phyloP scores from a whole-genome alignment of 2,113 vertebrate genomes.

The Microcebus ravelobensis region DNA sequence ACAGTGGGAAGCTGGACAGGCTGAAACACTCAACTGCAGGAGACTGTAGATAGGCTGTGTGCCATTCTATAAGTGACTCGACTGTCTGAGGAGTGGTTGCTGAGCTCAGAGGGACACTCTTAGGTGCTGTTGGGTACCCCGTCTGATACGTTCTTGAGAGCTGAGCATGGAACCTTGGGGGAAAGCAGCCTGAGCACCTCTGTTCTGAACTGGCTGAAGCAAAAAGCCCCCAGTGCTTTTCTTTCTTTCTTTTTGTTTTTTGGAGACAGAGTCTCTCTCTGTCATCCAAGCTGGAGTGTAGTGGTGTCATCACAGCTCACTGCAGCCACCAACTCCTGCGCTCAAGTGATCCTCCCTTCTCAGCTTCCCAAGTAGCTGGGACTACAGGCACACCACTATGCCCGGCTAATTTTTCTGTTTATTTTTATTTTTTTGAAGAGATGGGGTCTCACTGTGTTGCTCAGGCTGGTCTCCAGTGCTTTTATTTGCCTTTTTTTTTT shows the following conservation, averaged over 20 bases:
- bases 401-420: too few relatives aligned
- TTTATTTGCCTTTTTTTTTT: neutral
- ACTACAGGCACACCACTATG: too few relatives aligned
- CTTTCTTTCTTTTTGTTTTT: too few relatives aligned
- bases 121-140: neutral
- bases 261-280: too few relatives aligned
- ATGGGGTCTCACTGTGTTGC: too few relatives aligned
- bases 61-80: neutral
- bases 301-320: too few relatives aligned
- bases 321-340: too few relatives aligned
- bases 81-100: neutral
- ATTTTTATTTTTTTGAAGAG: too few relatives aligned
- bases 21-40: fast-evolving
- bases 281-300: too few relatives aligned
- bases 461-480: neutral
- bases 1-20: neutral
- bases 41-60: neutral
- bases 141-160: too few relatives aligned
- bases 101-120: neutral
- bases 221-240: neutral
- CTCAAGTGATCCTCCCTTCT: too few relatives aligned
- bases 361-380: too few relatives aligned
- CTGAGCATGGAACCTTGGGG: neutral
- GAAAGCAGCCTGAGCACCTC: neutral
- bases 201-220: neutral